A percentile compares a stretch with the other conserved stretches of the same genome.
These are phyloP conservation scores for Brachionus angularis DNA, from an alignment of 1,140 invertebrate species.

Conservation along the genomic window DNA sequence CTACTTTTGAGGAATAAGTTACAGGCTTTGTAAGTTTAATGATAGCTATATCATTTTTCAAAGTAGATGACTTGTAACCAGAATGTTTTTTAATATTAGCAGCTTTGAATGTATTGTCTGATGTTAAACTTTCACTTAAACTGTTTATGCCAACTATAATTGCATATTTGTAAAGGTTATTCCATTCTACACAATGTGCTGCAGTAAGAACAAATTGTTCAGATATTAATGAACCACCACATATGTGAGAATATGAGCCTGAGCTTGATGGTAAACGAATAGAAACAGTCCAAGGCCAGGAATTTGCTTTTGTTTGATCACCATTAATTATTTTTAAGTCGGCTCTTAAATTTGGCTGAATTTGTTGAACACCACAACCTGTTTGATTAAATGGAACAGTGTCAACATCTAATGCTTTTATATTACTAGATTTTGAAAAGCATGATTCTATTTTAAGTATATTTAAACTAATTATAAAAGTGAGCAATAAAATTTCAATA, in stretches of 20 bases:
- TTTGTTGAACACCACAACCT: slow-evolving; percentile 6
- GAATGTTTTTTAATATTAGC: neutral
- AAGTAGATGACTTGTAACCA: neutral
- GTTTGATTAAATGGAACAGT: no score
- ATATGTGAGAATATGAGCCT: neutral
- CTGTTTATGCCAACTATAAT: slow-evolving; percentile 7
- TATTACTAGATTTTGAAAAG: no score
- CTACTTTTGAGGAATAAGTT: neutral
- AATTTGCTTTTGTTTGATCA: neutral
- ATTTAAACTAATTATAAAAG: no score
- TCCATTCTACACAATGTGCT: slow-evolving; percentile 46
- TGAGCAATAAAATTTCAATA: no score
- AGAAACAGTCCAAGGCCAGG: slow-evolving; percentile 41
- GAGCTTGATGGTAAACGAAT: neutral
- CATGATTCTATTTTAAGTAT: no score
- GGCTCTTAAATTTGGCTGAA: neutral
- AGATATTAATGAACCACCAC: slow-evolving; percentile 47
- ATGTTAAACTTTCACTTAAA: neutral
- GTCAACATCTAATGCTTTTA: no score
- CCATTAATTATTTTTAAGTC: slow-evolving; percentile 33
- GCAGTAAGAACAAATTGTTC: slow-evolving; percentile 46
- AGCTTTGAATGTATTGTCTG: neutral
- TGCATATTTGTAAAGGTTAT: neutral
- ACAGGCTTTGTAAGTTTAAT: neutral
- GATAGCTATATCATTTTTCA: slow-evolving; percentile 30